These are phyloP conservation scores for Rhineura floridana DNA, from an alignment of 2,113 vertebrate species.

Conservation along the genomic window DNA sequence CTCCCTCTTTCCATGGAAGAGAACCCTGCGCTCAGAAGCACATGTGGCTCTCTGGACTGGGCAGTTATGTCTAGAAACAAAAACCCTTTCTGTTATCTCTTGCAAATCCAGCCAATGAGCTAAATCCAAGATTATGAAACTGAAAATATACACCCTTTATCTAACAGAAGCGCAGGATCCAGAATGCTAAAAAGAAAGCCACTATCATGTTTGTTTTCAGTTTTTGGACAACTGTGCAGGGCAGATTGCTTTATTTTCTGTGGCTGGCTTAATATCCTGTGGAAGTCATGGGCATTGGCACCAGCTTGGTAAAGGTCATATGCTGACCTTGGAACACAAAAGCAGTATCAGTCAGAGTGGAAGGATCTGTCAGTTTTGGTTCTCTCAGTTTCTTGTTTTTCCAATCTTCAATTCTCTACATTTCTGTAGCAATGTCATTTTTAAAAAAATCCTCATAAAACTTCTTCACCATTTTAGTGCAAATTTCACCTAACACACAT, in stretches of 20 bases:
- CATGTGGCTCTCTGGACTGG: background rate
- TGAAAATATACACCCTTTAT: background rate
- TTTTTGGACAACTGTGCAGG: background rate
- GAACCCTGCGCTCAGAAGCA: background rate
- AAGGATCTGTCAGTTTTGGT: too few relatives aligned
- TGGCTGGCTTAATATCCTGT: background rate
- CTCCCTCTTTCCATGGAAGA: background rate
- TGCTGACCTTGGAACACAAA: background rate
- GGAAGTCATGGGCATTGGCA: background rate
- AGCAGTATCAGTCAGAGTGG: too few relatives aligned
- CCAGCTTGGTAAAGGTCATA: background rate
- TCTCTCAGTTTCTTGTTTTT: too few relatives aligned
- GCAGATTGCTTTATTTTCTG: background rate
- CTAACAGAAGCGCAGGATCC: background rate
- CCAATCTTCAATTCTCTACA: too few relatives aligned
- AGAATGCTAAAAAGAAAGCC: slow-evolving; percentile 19
- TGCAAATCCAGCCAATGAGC: slow-evolving; percentile 9
- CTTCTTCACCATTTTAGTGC: too few relatives aligned
- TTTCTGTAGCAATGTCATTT: too few relatives aligned
- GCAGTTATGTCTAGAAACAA: slow-evolving; percentile 15
- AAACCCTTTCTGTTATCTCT: slow-evolving; percentile 19
- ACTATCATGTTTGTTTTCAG: background rate
- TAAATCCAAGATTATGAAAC: slow-evolving; percentile 12
- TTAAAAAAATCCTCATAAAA: too few relatives aligned
- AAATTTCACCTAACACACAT: too few relatives aligned